Percentiles rank a stretch among this genome's conserved stretches.
Conservation (phyloP, 1,140 invertebrate genomes). For the Samia ricini region DNA sequence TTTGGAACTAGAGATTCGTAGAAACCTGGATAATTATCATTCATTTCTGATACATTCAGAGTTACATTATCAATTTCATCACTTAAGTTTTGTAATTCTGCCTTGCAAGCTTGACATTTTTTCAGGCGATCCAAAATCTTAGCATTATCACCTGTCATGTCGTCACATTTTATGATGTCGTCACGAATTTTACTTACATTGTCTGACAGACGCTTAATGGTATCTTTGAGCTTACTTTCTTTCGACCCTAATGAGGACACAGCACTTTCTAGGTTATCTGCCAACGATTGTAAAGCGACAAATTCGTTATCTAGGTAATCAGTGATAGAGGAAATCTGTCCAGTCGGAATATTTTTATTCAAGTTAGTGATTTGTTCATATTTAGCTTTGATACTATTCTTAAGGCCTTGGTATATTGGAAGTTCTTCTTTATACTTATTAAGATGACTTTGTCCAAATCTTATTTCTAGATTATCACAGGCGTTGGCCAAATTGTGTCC, state of each 20-base stretch:
- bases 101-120: constrained; percentile 84
- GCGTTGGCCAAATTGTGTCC: constrained; percentile 86
- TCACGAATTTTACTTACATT: constrained; percentile 88
- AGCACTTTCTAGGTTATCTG: constrained; percentile 85
- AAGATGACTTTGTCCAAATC: constrained; percentile 86
- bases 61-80: constrained; percentile 84
- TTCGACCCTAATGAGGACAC: constrained; percentile 84
- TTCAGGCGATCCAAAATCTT: constrained; percentile 89
- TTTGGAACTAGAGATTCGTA: constrained; percentile 87
- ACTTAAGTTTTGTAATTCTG: constrained; percentile 81
- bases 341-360: constrained; percentile 84
- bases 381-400: constrained; percentile 87
- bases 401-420: constrained; percentile 85
- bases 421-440: constrained; percentile 93
- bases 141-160: constrained; percentile 91
- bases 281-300: constrained; percentile 84
- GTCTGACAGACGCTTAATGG: constrained; percentile 84
- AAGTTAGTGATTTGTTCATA: constrained; percentile 88
- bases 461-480: constrained; percentile 87
- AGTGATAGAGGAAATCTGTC: constrained; percentile 83
- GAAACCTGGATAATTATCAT: constrained; percentile 88
- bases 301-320: constrained; percentile 88
- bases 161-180: constrained; percentile 93
- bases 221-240: constrained; percentile 84
- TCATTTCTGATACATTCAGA: constrained; percentile 84